Base-by-base conservation (phyloP, 2,888 invertebrate genomes). In the Sphecodes monilicornis region DNA sequence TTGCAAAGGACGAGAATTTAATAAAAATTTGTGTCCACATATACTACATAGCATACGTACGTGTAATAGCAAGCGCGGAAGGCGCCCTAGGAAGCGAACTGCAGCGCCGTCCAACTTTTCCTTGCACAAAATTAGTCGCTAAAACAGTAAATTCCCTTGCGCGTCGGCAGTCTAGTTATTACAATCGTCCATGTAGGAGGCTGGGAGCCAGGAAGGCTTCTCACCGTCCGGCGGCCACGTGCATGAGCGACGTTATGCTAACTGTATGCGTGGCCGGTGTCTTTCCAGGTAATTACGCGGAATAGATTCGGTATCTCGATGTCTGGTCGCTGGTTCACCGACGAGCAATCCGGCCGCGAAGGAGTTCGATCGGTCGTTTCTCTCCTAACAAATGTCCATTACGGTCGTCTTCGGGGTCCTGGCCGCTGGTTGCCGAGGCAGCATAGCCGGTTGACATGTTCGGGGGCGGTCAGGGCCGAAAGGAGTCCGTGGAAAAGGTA, bases 221-320 rank as follows among this genome's bases (percentile, higher is more conserved):
- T 78, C 78, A 32, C 68, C 66, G 82, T 26, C 29, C 18, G 29
- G 64, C 22, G 18, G 29, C 29, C 39, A 64, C 71, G 32, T 88
- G 80, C 87, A 66, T 74, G 85, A 87, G 80, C 84, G 81, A 89
- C 81, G 81, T 81, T 82, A 60, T 75, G 78, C 68, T 69, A 79
- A 26, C 73, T 69, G 82, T 39, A 32, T 75, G 72, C 83, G 70
- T 69, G 57, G 85, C 32, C 85, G 76, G 85, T 80, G 82, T 84
- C 83, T 83, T 77, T 81, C 84, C 80, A 84, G 88, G 87, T 92
- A 91, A 92, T 92, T 92, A 91, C 89, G 88, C 80, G 90, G 87
- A 88, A 87, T 88, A 90, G 92, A 92, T 92, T 92, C 86, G 90
- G 84, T 90, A 92, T 91, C 91, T 90, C 87, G 90, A 90, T 91